Base-by-base conservation (phyloP, 2,888 invertebrate species). In the Scotopteryx bipunctaria region DNA sequence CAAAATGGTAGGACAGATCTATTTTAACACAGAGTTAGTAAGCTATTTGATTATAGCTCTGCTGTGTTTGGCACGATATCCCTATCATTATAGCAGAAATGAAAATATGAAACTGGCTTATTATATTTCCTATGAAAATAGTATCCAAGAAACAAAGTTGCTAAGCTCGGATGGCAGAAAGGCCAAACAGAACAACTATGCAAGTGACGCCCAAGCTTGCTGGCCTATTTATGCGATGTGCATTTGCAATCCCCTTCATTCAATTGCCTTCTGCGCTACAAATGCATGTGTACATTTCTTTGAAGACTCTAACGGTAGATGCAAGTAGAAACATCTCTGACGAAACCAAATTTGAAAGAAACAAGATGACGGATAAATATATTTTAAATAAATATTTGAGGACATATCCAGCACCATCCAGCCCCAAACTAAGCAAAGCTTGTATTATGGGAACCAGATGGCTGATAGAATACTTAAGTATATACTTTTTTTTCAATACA, bases 211-310 rank as follows among this genome's bases (percentile, higher is more conserved):
- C 16, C 29, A 41, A 42, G 13, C 16, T 42, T 15, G 36, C 23
- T 51, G 41, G 29, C 31, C 31, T 52, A 46, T 36, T 35, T 40
- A 41, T 36, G 32, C 14, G 29, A 25, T 32, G 33, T 35, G 21
- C 33, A 35, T 40, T 45, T 35, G n/a, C 14, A 33, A 25, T 25
- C 38, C n/a, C 27, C 25, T 27, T 17, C 19, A 13, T 9, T 19
- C 16, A 1, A 9, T 27, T 13, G 9, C 2, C 19, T 27, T 35
- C 25, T 9, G 8, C 9, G 25, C 11, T 15, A 9, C 14, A 21
- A 37, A 45, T 36, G 11, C 9, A 36, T n/a, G n/a, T n/a, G n/a
- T n/a, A n/a, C n/a, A n/a, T n/a, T n/a, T n/a, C n/a, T n/a, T n/a
- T n/a, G n/a, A n/a, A n/a, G n/a, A n/a, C n/a, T n/a, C n/a, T n/a